Evolutionary conservation across 1,140 invertebrate genomes (phyloP), one percentile per base, ranked within the genome.

Genomic region (Drosophila pallidifrons): DNA sequence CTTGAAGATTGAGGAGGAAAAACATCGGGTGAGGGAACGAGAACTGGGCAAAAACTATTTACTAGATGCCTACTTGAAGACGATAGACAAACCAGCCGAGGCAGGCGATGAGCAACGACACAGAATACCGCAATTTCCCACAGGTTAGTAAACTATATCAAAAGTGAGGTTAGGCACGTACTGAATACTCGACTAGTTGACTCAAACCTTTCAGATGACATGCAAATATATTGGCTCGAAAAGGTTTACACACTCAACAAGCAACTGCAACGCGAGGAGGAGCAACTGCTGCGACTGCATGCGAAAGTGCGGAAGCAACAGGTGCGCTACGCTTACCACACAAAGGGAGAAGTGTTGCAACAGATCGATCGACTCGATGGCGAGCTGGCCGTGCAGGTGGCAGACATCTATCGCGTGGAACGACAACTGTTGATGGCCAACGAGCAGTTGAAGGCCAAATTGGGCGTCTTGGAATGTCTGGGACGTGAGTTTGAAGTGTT

Each of bases 21-120:
- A 96, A 49, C 96, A 97, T 91, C 91, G 93, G 28, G 93, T 93
- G 1, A 93, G 96, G 47, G 95, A 96, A 91, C 94, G 95, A 70
- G 95, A 96, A 81, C 95, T 96, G 75, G 96, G 96, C 8, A 95
- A 95, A 43, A 96, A 97, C 92, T 97, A 97, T 91, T 93, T 97
- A 13, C 93, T 97, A 1, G 95, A 97, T 88, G 95, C 96, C 0
- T 97, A 97, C 83, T 92, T 97, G 1, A 94, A 94, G 49, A 93
- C 94, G 8, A 91, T 94, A 49, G 93, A 94, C 13, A 94, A 93
- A 51, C 92, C 91, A 7, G 4, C 91, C 73, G n/a, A 92, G 30
- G 79, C 8, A 70, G 81, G 15, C 55, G 65, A 76, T 5, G 49
- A 49, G 25, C 63, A 59, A 35, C 25, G 92, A 94, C 4, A 90